phyloP scores from a whole-genome alignment of 2,888 invertebrate genomes.

The Bunonema sp. region DNA sequence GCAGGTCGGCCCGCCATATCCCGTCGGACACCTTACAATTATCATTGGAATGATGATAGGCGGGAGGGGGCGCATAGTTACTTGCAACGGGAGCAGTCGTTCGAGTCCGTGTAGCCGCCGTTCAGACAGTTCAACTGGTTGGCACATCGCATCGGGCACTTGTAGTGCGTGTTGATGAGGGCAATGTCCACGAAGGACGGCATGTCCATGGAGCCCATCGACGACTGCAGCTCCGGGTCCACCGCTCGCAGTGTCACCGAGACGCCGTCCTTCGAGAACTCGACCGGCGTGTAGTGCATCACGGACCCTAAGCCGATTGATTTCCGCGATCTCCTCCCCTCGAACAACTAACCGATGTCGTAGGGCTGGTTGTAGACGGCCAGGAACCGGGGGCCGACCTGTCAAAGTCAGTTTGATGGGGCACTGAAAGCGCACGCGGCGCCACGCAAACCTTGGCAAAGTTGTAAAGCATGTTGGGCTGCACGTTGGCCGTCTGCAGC shows the following conservation, averaged over 20 bases:
- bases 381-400: conserved; percentile 12
- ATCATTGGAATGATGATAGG: background rate
- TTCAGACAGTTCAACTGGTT: conserved; percentile 15
- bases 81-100: conserved; percentile 18
- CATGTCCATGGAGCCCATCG: conserved; percentile 21
- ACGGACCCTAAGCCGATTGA: too few relatives aligned
- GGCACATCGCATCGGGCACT: too few relatives aligned
- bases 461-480: conserved; percentile 12
- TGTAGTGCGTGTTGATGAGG: conserved; percentile 17
- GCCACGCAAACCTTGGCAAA: conserved; percentile 28
- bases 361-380: conserved; percentile 19
- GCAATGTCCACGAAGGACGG: conserved; percentile 20
- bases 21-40: conserved; percentile 15
- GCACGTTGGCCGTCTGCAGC: conserved; percentile 15
- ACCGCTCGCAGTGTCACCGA: conserved; percentile 14
- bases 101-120: conserved; percentile 17
- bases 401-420: conserved; percentile 5
- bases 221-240: conserved; percentile 18
- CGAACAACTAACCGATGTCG: too few relatives aligned
- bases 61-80: background rate
- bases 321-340: too few relatives aligned
- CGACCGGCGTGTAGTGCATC: conserved; percentile 23
- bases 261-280: conserved; percentile 13
- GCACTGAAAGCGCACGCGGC: background rate
- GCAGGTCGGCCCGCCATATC: conserved; percentile 16